A percentile compares a stretch with the other conserved stretches of the same genome.
phyloP scores from a whole-genome alignment of 2,888 invertebrate genomes.

The Unio delphinus region DNA sequence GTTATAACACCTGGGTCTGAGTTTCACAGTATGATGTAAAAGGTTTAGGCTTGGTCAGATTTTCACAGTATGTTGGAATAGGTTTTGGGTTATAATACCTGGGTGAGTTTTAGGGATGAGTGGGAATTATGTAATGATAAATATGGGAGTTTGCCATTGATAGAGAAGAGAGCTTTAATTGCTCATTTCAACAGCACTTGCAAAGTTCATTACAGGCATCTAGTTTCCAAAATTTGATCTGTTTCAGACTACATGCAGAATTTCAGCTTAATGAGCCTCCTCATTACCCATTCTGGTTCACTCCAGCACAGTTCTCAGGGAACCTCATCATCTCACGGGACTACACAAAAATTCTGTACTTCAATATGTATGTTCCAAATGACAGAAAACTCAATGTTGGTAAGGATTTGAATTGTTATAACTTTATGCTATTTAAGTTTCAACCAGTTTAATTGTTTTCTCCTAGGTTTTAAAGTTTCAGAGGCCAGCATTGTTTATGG shows the following conservation, averaged over 20 bases:
- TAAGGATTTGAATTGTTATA: conserved; percentile 38
- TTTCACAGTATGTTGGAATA: too few relatives aligned
- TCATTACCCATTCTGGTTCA: conserved; percentile 69
- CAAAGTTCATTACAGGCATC: conserved; percentile 1
- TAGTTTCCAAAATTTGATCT: not conserved
- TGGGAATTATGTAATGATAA: too few relatives aligned
- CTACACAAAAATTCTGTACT: conserved; percentile 51
- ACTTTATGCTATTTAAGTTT: too few relatives aligned
- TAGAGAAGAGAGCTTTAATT: not conserved
- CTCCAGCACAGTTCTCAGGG: conserved; percentile 69
- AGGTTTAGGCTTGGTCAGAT: too few relatives aligned
- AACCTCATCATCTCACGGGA: conserved; percentile 60
- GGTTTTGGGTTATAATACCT: too few relatives aligned
- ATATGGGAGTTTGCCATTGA: not conserved
- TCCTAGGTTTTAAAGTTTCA: too few relatives aligned
- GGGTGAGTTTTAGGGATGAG: too few relatives aligned
- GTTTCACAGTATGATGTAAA: too few relatives aligned
- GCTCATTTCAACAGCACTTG: not conserved
- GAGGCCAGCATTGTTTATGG: too few relatives aligned
- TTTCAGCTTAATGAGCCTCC: conserved; percentile 70
- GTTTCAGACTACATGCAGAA: conserved; percentile 68
- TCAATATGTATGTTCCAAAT: conserved; percentile 65
- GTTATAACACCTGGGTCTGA: too few relatives aligned
- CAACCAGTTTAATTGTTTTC: too few relatives aligned
- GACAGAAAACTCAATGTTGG: conserved; percentile 68